Base-by-base conservation (phyloP, 2,797 vertebrate genomes). In the Hemitrygon akajei region DNA sequence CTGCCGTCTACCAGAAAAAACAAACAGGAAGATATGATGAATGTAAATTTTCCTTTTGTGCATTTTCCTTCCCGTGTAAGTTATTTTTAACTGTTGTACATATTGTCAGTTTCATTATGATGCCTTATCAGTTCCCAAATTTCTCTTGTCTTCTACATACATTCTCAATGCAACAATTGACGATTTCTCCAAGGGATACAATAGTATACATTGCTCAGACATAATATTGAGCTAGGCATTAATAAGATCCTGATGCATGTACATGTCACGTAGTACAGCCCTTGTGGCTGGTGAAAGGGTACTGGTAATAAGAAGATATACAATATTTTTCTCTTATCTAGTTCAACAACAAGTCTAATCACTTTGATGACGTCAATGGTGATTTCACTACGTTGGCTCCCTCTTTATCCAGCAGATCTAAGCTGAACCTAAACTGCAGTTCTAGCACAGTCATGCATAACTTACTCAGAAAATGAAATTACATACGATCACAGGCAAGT, bases 291-390 rank as follows among this genome's bases (percentile, higher is more conserved):
- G 27, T 56, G 20, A 25, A 91, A 91, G 63, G 60, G 34, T 76
- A 30, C 40, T 93, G 91, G 71, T 30, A n/a, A 37, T n/a, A 12
- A 76, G 27, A 75, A 93, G 91, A 93, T 93, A 93, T 27, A 37
- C 71, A 76, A 30, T 75, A 93, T 75, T 58, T 56, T 7, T 56
- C 71, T 75, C 91, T 92, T 92, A 92, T 93, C 91, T 56, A 37
- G 9, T 18, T 93, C 91, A 25, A 76, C 91, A 93, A 93, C 73
- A 25, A 56, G 91, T 76, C 71, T 76, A 56, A 76, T 56, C 16
- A 40, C 27, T 75, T 40, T 16, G 25, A 73, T 93, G 91, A 93
- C 91, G 91, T 76, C 91, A 56, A 93, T 76, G 20, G 63, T 37
- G 60, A 75, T n/a, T 93, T 93, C 71, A 93, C 9, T 56, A 76